Percentiles rank a stretch among this genome's conserved stretches.
phyloP scores from a whole-genome alignment of 2,888 invertebrate genomes.

The Aethes cnicana region DNA sequence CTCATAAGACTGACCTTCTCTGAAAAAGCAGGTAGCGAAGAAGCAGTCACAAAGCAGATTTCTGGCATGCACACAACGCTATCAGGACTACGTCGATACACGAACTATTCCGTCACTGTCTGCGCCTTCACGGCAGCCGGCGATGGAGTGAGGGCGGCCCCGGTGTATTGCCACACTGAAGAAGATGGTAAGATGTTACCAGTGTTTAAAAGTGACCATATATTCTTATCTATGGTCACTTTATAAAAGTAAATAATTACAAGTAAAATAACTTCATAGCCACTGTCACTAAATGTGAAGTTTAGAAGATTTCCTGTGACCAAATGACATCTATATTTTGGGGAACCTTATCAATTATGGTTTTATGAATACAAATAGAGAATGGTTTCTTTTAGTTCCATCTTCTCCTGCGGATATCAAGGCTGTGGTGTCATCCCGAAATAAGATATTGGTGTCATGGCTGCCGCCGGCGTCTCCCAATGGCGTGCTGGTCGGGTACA shows the following conservation, averaged over 20 bases:
- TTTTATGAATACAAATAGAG: no score
- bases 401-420: conserved; percentile 95
- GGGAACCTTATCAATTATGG: no score
- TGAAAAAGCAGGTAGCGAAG: conserved; percentile 85
- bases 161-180: conserved; percentile 93
- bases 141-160: conserved; percentile 92
- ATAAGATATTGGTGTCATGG: conserved; percentile 95
- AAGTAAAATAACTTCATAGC: no score
- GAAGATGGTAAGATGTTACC: conserved; percentile 87
- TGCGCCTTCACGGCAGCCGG: conserved; percentile 94
- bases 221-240: neutral
- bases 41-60: conserved; percentile 89
- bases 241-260: no score
- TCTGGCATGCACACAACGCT: conserved; percentile 86
- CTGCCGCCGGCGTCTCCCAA: conserved; percentile 92
- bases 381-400: conserved; percentile 87
- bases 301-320: no score
- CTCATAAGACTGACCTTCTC: neutral
- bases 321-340: no score
- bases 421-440: conserved; percentile 92
- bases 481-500: conserved; percentile 91
- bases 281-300: no score
- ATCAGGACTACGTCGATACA: conserved; percentile 90
- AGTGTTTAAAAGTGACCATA: neutral
- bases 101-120: conserved; percentile 95